These are phyloP conservation scores for Myripristis murdjan DNA, from an alignment of 2,797 vertebrate genomes.

Conservation along the genomic window DNA sequence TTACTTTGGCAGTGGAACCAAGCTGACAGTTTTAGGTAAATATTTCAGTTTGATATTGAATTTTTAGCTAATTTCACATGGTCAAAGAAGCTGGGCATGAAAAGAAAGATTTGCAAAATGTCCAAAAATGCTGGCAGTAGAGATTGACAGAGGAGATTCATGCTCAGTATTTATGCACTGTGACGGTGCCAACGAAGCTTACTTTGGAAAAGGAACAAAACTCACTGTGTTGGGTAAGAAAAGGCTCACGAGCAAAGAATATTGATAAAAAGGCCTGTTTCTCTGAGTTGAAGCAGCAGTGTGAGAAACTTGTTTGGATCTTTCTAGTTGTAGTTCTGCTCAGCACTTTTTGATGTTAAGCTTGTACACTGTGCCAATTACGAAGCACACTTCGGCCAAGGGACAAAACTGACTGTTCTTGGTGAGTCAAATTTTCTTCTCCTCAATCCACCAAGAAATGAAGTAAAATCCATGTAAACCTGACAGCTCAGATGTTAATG, in stretches of 20 bases:
- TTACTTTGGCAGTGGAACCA: too few relatives aligned
- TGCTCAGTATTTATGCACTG: conserved; percentile 60
- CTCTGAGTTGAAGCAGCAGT: background rate
- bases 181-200: conserved; percentile 65
- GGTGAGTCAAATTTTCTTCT: conserved; percentile 63
- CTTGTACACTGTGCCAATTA: conserved; percentile 72
- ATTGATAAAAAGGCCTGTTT: background rate
- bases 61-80: background rate
- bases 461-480: background rate
- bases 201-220: conserved; percentile 77
- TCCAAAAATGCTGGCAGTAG: background rate
- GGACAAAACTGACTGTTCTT: conserved; percentile 77
- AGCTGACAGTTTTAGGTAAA: too few relatives aligned
- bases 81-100: background rate
- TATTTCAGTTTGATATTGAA: background rate
- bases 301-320: background rate
- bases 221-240: conserved; percentile 80
- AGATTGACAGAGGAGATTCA: conserved; percentile 21
- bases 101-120: background rate
- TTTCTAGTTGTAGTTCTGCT: conserved; percentile 13
- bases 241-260: background rate
- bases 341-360: conserved; percentile 64
- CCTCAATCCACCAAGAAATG: background rate
- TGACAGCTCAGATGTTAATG: background rate
- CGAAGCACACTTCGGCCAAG: conserved; percentile 72